Evolutionary conservation across 2,888 invertebrate species (phyloP).

Genomic region (Drosophila siamana): DNA sequence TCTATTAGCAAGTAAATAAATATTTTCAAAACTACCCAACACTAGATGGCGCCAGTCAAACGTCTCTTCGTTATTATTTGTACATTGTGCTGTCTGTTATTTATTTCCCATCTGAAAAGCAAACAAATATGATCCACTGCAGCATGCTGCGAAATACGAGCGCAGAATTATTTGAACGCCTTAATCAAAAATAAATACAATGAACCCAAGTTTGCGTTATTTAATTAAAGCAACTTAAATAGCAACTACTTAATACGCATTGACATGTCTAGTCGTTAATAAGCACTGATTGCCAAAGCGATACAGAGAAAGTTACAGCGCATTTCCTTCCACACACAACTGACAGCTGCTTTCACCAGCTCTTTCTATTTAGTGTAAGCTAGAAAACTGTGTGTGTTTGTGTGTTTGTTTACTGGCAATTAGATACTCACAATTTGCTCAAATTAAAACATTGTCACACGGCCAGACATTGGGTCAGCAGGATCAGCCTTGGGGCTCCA

Average conservation of each 20-base stretch:
- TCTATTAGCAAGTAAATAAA: neutral
- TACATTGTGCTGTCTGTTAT: neutral
- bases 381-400: constrained; percentile 2
- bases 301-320: neutral
- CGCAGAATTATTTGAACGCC: neutral
- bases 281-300: neutral
- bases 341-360: constrained; percentile 1
- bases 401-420: constrained; percentile 39
- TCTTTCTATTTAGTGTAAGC: constrained; percentile 5
- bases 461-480: neutral
- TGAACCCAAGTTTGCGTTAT: neutral
- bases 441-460: constrained; percentile 49
- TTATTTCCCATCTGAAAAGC: neutral
- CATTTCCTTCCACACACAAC: neutral
- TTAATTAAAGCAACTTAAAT: neutral
- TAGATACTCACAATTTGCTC: constrained; percentile 54
- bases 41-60: neutral
- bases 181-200: neutral
- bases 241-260: neutral
- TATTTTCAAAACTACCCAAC: neutral
- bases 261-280: neutral
- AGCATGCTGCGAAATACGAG: neutral
- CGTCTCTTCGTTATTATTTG: no score
- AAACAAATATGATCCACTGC: no score
- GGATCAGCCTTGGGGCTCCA: neutral